A percentile compares a stretch with the other conserved stretches of the same genome.
Conservation (phyloP, 2,113 vertebrate species). For the Cacatua alba region DNA sequence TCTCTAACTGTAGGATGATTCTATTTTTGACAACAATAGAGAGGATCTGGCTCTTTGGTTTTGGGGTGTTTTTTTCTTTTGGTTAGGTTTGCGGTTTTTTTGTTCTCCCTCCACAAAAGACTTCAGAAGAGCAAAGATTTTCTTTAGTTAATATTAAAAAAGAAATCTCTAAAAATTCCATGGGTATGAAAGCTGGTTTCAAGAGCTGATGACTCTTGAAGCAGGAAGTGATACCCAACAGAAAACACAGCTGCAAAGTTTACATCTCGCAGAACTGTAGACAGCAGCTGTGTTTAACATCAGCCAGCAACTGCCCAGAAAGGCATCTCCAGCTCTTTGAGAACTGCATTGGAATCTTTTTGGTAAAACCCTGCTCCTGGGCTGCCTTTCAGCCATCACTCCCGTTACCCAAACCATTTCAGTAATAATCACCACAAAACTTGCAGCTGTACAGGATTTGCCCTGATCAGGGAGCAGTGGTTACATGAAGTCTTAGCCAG, state of each 20-base stretch:
- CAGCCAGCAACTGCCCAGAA: background rate
- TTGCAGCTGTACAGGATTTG: background rate
- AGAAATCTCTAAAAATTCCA: background rate
- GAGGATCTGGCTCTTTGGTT: background rate
- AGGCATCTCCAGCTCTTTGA: background rate
- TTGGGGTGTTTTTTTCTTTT: background rate
- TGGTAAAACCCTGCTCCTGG: background rate
- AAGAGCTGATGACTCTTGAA: background rate
- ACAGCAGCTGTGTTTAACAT: background rate
- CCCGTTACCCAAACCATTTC: background rate
- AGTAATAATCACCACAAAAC: background rate
- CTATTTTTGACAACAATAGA: background rate
- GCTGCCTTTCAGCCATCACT: background rate
- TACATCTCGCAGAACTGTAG: background rate
- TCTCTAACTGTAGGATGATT: background rate
- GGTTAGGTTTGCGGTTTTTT: background rate
- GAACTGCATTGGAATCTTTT: background rate
- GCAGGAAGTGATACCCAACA: background rate
- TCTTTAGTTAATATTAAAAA: background rate
- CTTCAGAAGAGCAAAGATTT: background rate
- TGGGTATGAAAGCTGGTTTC: background rate
- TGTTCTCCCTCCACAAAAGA: background rate
- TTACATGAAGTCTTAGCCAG: background rate
- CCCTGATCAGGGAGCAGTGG: background rate
- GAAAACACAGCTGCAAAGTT: slow-evolving; percentile 32